phyloP scores from a whole-genome alignment of 1,140 invertebrate genomes.

The Drosophila bocki region DNA sequence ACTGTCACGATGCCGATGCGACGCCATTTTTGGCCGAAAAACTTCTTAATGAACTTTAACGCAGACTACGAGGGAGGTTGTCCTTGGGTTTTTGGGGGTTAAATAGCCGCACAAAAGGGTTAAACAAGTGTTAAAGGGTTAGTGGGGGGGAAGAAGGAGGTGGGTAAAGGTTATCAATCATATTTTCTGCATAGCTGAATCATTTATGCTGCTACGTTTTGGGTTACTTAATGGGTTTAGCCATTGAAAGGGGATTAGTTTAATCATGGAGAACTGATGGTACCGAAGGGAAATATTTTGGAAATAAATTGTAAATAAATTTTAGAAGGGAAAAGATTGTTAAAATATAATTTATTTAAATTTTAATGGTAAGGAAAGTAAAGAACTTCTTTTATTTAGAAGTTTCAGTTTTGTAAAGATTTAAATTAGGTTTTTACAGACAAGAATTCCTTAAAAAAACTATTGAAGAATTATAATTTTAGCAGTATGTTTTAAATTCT shows the following conservation, averaged over 20 bases:
- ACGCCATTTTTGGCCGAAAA: constrained; percentile 62
- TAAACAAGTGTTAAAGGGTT: constrained; percentile 73
- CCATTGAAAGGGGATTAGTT: background rate
- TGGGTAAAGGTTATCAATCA: constrained; percentile 66
- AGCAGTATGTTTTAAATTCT: background rate
- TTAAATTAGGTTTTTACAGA: too few relatives aligned
- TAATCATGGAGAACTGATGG: constrained; percentile 8
- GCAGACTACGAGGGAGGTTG: constrained; percentile 18
- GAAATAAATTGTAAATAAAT: background rate
- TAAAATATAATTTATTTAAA: background rate
- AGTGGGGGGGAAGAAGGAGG: background rate
- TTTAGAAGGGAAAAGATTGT: accelerated
- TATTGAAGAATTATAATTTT: too few relatives aligned
- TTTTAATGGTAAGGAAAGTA: accelerated
- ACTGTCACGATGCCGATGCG: constrained; percentile 60
- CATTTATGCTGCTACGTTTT: constrained; percentile 41
- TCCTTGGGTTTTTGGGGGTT: background rate
- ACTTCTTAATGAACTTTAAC: constrained; percentile 79
- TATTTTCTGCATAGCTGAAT: constrained; percentile 65
- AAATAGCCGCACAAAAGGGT: constrained; percentile 66
- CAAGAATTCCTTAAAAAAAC: too few relatives aligned
- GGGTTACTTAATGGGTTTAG: constrained; percentile 45
- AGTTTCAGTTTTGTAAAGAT: accelerated
- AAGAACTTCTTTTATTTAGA: too few relatives aligned
- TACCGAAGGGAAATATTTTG: background rate